Evolutionary conservation across 2,113 vertebrate genomes (phyloP).

Genomic region (Collichthys lucidus): DNA sequence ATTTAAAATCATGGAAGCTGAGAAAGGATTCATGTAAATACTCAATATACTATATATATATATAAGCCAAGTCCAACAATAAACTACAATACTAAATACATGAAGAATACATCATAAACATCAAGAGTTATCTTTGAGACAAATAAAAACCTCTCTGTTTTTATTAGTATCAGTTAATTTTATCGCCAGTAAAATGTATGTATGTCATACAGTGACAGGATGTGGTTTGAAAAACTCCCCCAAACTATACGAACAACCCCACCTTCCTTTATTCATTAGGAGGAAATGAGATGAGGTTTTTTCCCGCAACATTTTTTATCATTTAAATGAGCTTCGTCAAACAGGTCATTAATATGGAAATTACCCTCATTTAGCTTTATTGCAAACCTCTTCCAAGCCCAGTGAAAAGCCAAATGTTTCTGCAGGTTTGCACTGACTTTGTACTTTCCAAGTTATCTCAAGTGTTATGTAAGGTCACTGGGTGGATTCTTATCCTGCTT

Average conservation of each 20-base stretch:
- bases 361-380: slow-evolving; percentile 47
- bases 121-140: neutral
- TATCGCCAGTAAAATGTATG: slow-evolving; percentile 1
- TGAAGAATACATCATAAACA: neutral
- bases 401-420: slow-evolving; percentile 32
- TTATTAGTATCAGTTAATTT: neutral
- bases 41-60: neutral
- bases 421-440: slow-evolving; percentile 16
- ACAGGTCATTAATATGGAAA: slow-evolving; percentile 61
- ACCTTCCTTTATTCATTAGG: slow-evolving; percentile 24
- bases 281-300: slow-evolving; percentile 26
- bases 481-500: neutral
- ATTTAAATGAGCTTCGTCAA: slow-evolving; percentile 59
- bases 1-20: slow-evolving; percentile 1
- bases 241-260: slow-evolving; percentile 1
- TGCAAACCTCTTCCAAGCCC: slow-evolving; percentile 22
- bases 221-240: neutral
- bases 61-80: neutral
- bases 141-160: neutral
- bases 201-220: neutral
- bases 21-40: neutral
- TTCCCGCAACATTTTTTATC: slow-evolving; percentile 39
- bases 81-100: neutral
- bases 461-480: neutral
- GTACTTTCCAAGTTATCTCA: slow-evolving; percentile 1